Conservation (phyloP, 1,140 invertebrate species). For the Drosophila arizonae region DNA sequence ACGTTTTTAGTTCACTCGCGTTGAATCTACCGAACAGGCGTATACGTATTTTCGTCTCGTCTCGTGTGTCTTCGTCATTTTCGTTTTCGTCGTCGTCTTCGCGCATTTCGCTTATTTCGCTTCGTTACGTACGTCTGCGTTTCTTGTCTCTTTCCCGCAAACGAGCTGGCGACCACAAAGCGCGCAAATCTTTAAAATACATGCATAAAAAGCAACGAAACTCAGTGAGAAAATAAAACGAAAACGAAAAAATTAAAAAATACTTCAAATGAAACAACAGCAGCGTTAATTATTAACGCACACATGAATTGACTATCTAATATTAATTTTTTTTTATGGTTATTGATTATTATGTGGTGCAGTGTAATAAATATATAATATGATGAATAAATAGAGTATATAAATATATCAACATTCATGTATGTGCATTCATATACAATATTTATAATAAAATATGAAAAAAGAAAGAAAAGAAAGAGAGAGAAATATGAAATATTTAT, state of each 20-base stretch:
- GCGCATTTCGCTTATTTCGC: slow-evolving; percentile 44
- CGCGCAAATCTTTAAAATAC: slow-evolving; percentile 40
- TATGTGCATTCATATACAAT: neutral
- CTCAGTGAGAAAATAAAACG: slow-evolving; percentile 41
- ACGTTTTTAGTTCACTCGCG: slow-evolving; percentile 65
- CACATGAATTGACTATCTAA: neutral
- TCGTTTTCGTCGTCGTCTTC: slow-evolving; percentile 42
- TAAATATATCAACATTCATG: neutral
- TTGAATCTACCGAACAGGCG: slow-evolving; percentile 77
- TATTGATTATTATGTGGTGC: slow-evolving; percentile 50
- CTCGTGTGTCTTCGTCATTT: slow-evolving; percentile 38
- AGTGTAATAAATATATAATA: slow-evolving; percentile 45
- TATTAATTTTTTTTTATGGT: slow-evolving; percentile 41
- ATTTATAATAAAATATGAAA: neutral
- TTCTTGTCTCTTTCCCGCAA: slow-evolving; percentile 2
- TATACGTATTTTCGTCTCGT: slow-evolving; percentile 67
- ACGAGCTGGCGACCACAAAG: slow-evolving; percentile 9
- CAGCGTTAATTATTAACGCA: slow-evolving; percentile 10
- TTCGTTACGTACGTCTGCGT: slow-evolving; percentile 42
- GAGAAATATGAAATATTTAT: neutral
- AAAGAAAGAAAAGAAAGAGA: neutral
- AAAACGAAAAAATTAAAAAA: slow-evolving; percentile 30
- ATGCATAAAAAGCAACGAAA: slow-evolving; percentile 39
- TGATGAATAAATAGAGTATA: neutral
- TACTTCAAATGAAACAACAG: slow-evolving; percentile 40